Percentiles rank a stretch among this genome's conserved stretches.
These are phyloP conservation scores for Lycophotia porphyrea DNA, from an alignment of 2,888 invertebrate genomes.

Conservation along the genomic window DNA sequence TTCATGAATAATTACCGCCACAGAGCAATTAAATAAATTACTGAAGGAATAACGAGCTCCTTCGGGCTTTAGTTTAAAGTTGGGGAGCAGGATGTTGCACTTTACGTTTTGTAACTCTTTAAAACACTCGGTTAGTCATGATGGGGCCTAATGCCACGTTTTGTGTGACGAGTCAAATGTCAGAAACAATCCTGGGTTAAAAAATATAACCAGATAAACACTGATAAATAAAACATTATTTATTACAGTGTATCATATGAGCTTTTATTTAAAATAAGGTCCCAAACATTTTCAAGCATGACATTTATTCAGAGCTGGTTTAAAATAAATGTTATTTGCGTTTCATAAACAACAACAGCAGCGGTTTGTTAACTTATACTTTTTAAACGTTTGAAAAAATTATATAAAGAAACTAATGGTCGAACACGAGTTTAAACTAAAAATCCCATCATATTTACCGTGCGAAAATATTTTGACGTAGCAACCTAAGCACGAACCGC, in stretches of 20 bases:
- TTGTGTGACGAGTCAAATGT: not conserved
- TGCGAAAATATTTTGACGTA: constrained; percentile 68
- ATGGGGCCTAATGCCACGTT: not conserved
- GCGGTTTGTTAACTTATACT: constrained; percentile 4
- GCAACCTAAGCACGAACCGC: constrained; percentile 86
- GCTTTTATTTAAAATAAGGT: not conserved
- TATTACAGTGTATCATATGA: not conserved
- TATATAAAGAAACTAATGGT: constrained; percentile 27
- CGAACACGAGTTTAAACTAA: constrained; percentile 27
- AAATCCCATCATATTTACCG: constrained; percentile 51
- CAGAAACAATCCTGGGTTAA: not conserved
- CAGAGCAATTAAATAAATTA: constrained; percentile 91
- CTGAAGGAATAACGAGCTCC: constrained; percentile 88
- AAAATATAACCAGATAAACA: not conserved
- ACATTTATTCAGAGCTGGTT: constrained; percentile 16
- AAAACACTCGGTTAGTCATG: constrained; percentile 3
- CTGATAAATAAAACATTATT: not conserved
- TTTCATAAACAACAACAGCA: constrained; percentile 14
- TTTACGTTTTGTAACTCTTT: constrained; percentile 76
- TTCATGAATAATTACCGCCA: constrained; percentile 90
- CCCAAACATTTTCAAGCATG: not conserved
- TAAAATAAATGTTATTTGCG: constrained; percentile 20
- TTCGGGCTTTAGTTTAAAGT: constrained; percentile 88
- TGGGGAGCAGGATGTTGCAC: constrained; percentile 85
- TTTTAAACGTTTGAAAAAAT: constrained; percentile 13